Conservation (phyloP, 2,113 vertebrate species). For the Pterocles burchelli region DNA sequence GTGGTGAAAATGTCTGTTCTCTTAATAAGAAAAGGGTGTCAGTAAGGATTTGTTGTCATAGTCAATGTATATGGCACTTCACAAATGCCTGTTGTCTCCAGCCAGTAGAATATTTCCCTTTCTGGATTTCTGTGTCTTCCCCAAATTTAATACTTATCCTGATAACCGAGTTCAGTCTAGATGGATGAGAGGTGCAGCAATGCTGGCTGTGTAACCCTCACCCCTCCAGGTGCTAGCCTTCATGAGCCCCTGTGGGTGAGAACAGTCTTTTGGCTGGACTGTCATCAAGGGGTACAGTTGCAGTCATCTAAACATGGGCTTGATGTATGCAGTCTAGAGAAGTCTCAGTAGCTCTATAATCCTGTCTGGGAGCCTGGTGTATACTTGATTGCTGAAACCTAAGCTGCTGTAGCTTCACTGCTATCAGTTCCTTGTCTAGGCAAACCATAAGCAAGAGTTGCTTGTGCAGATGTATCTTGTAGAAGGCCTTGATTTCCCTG, state of each 20-base stretch:
- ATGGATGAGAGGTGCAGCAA: not conserved
- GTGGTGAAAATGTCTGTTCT: not conserved
- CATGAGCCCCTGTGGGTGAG: not conserved
- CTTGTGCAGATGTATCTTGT: not conserved
- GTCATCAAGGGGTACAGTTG: not conserved
- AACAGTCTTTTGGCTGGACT: not conserved
- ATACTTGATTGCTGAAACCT: not conserved
- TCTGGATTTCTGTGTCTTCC: not conserved
- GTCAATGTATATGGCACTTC: not conserved
- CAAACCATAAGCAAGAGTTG: not conserved
- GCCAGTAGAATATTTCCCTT: not conserved
- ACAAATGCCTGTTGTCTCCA: not conserved
- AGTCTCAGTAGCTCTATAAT: not conserved
- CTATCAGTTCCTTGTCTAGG: not conserved
- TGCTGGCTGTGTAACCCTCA: fast-evolving
- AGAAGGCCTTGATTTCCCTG: not conserved
- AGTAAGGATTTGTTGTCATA: not conserved
- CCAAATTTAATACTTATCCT: not conserved
- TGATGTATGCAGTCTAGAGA: not conserved
- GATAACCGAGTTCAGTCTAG: not conserved
- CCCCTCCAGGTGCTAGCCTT: fast-evolving
- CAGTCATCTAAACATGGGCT: not conserved
- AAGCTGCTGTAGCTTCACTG: not conserved
- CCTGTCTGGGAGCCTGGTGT: not conserved
- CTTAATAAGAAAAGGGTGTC: not conserved